Conservation (phyloP, 2,797 vertebrate species). For the Notamacropus eugenii region DNA sequence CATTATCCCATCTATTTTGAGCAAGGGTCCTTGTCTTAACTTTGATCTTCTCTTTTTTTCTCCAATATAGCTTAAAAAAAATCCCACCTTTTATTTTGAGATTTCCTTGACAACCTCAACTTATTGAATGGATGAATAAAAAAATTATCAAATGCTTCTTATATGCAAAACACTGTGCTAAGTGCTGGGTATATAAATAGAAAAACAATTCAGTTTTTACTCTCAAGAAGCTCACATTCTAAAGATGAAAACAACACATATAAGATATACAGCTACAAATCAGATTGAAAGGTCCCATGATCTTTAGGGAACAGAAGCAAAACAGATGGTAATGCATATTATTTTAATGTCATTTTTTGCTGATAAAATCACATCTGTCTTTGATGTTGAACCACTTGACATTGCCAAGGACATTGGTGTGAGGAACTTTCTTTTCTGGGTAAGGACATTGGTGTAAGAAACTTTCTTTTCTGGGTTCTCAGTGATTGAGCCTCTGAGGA, state of each 20-base stretch:
- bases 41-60: neutral
- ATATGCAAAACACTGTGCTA: neutral
- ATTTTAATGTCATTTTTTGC: neutral
- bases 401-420: neutral
- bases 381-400: neutral
- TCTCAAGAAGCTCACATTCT: neutral
- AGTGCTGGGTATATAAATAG: neutral
- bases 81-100: neutral
- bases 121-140: neutral
- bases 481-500: neutral
- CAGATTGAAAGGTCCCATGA: neutral
- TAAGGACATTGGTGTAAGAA: neutral
- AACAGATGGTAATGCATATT: neutral
- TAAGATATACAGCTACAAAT: neutral
- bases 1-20: neutral
- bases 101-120: neutral
- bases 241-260: neutral
- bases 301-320: neutral
- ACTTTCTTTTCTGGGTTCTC: neutral
- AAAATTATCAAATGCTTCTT: neutral
- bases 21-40: neutral
- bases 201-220: neutral
- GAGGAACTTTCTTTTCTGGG: too few relatives aligned
- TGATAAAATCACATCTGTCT: neutral
- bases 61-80: neutral